phyloP scores from a whole-genome alignment of 2,797 vertebrate species.

The Gallinago solitaria region DNA sequence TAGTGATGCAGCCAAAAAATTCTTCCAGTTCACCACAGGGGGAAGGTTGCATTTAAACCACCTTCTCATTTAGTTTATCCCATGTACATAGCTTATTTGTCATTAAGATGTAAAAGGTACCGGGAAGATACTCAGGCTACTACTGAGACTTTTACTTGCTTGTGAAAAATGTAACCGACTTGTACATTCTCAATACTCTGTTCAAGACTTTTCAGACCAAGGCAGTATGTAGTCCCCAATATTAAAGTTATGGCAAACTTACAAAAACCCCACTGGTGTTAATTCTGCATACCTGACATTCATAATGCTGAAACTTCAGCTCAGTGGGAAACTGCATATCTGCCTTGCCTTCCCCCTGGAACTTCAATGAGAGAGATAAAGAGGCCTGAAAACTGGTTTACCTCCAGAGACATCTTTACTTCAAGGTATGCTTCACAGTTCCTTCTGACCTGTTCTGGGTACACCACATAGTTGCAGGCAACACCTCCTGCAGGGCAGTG shows the following conservation, averaged over 20 bases:
- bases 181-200: neutral
- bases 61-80: neutral
- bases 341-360: neutral
- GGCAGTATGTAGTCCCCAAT: neutral
- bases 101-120: neutral
- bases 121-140: neutral
- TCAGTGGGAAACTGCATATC: neutral
- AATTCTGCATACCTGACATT: neutral
- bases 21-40: neutral
- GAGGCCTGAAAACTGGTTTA: neutral
- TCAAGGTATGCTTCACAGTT: neutral
- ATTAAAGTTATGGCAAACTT: neutral
- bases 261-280: accelerated
- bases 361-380: neutral
- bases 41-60: neutral
- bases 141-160: neutral
- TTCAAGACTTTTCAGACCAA: neutral
- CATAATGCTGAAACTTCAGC: neutral
- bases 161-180: neutral
- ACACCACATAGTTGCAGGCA: accelerated
- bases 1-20: neutral
- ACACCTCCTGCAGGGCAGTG: neutral
- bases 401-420: neutral
- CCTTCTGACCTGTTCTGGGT: neutral
- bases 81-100: neutral